Base-by-base conservation (phyloP, 2,797 vertebrate genomes). In the Anguilla megastoma region DNA sequence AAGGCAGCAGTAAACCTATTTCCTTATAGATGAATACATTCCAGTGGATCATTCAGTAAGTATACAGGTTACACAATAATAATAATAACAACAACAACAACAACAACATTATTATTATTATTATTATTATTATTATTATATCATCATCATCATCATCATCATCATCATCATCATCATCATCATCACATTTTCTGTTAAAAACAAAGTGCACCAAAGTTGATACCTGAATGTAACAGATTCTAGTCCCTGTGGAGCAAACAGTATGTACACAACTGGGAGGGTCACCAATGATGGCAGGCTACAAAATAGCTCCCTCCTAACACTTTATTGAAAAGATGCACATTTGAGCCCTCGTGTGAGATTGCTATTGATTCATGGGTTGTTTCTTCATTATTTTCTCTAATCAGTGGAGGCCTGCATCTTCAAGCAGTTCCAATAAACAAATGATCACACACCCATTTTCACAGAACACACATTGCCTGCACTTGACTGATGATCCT, bases 351-450 rank as follows among this genome's bases (percentile, higher is more conserved):
- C 14, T 88, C 80, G 87, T 83, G 52, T 16, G 82, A 89, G 90
- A 83, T 89, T 90, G 90, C 92, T 92, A 94, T 94, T 91, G 93
- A 94, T 94, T 92, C 89, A 84, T 85, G 86, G 80, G 74, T 90
- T 92, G 74, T 90, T 92, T 90, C 93, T 89, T 93, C 92, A 93
- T 93, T 91, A 93, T 91, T 91, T 90, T 87, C 48, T 74, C 91
- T 84, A 92, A 94, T 94, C 91, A 93, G 92, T 94, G 91, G 86
- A 87, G 89, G 90, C 90, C 88, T 87, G 14, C 60, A 48, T 21
- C 60, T 74, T 69, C 7, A 48, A 74, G 33, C 30, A 16, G 33
- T 5, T 30, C 9, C 2, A 36, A 30, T 33, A 18, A 76, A 3
- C 71, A 12, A 71, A 71, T 48, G 4, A 80, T 24, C 41, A 33